Percentiles rank a stretch among this genome's conserved stretches.
Evolutionary conservation across 2,888 invertebrate species (phyloP).

Genomic region (Eilema depressum): DNA sequence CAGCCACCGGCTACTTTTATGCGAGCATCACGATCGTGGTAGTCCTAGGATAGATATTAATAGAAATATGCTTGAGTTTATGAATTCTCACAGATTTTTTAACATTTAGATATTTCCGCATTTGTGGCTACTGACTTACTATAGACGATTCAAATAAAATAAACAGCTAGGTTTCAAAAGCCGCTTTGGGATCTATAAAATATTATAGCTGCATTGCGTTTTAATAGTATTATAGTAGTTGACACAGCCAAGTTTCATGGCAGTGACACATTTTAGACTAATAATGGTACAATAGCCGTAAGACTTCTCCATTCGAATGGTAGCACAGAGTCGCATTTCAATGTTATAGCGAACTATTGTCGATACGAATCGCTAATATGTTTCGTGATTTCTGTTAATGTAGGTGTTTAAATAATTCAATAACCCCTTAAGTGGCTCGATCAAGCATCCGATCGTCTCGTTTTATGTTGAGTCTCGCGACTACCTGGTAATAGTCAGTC

Average conservation of each 20-base stretch:
- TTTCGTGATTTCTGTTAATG: conserved; percentile 12
- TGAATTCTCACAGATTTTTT: not conserved
- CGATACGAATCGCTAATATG: conserved; percentile 20
- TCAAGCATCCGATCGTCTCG: not conserved
- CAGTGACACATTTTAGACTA: conserved; percentile 39
- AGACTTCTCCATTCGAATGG: conserved; percentile 28
- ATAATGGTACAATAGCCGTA: conserved; percentile 37
- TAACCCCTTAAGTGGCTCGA: conserved; percentile 1
- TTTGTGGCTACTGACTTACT: too few relatives aligned
- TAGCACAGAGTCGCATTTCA: conserved; percentile 30
- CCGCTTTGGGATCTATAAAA: conserved; percentile 34
- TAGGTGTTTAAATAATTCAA: not conserved
- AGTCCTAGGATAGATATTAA: not conserved
- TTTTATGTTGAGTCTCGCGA: not conserved
- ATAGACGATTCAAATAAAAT: not conserved
- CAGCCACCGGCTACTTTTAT: not conserved
- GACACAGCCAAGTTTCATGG: conserved; percentile 34
- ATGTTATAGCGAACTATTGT: conserved; percentile 30
- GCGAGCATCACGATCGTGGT: not conserved
- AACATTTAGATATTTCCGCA: not conserved
- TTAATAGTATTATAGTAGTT: conserved; percentile 12
- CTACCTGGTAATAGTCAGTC: not conserved
- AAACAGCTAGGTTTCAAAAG: not conserved
- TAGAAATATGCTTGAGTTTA: not conserved
- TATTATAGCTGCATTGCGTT: conserved; percentile 40